Evolutionary conservation across 2,888 invertebrate genomes (phyloP).

Genomic region (Lapara coniferarum): DNA sequence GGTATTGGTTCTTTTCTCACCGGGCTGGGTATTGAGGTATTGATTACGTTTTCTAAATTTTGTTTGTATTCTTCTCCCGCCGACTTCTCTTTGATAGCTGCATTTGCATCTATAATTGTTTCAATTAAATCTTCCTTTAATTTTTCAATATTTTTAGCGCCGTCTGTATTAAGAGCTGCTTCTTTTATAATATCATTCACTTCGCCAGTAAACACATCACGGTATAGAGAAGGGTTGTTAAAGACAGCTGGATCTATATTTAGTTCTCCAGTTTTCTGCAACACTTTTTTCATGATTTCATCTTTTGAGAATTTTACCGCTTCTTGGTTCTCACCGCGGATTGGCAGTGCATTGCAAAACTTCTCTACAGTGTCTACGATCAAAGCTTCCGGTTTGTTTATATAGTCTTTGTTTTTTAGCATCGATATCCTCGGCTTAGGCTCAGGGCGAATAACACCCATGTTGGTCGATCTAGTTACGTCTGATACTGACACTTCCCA

Average conservation of each 20-base stretch:
- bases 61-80: conserved; percentile 58
- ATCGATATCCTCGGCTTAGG: conserved; percentile 27
- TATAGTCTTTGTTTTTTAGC: conserved; percentile 26
- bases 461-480: conserved; percentile 6
- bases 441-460: conserved; percentile 14
- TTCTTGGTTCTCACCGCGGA: conserved; percentile 43
- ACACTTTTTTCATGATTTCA: conserved; percentile 52
- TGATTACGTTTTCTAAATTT: conserved; percentile 56
- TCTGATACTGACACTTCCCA: neutral
- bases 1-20: conserved; percentile 37
- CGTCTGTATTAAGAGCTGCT: conserved; percentile 44
- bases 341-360: conserved; percentile 59
- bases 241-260: conserved; percentile 52
- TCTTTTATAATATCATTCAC: conserved; percentile 52
- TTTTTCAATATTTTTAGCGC: conserved; percentile 44
- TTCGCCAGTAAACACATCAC: conserved; percentile 54
- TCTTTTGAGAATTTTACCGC: conserved; percentile 45
- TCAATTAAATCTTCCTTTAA: conserved; percentile 50
- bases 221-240: conserved; percentile 52
- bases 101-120: conserved; percentile 51
- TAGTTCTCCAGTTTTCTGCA: conserved; percentile 57
- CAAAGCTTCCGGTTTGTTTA: conserved; percentile 40
- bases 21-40: conserved; percentile 56
- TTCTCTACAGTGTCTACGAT: conserved; percentile 59
- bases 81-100: conserved; percentile 46